Conservation (phyloP, 2,797 vertebrate genomes). For the Gymnoscopelus braueri region DNA sequence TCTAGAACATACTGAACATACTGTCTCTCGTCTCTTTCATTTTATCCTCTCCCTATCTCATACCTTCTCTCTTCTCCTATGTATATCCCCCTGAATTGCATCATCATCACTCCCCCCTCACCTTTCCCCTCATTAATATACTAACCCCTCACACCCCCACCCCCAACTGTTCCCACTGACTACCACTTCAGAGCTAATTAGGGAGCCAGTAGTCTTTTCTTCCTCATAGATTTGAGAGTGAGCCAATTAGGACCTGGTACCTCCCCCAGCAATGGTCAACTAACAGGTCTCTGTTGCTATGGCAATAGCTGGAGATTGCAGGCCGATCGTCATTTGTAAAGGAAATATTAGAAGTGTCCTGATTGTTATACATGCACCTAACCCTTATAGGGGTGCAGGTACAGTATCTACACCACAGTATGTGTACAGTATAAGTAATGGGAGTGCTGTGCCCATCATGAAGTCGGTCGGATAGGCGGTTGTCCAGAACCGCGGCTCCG, state of each 20-base stretch:
- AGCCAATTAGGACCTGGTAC: slow-evolving; percentile 76
- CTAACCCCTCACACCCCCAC: slow-evolving; percentile 2
- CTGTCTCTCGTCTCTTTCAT: neutral
- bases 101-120: neutral
- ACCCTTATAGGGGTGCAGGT: too few species aligned
- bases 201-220: slow-evolving; percentile 58
- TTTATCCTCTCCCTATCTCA: too few species aligned
- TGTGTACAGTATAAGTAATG: too few species aligned
- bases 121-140: neutral
- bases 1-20: neutral
- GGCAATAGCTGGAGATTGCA: slow-evolving; percentile 61
- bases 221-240: slow-evolving; percentile 75
- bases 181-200: slow-evolving; percentile 61
- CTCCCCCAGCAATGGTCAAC: slow-evolving; percentile 33
- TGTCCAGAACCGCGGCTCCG: too few species aligned
- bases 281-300: slow-evolving; percentile 50
- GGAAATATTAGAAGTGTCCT: too few species aligned
- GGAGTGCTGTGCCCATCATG: too few species aligned
- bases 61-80: too few species aligned
- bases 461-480: too few species aligned
- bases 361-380: too few species aligned
- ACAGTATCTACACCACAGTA: too few species aligned
- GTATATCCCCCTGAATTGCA: too few species aligned
- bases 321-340: slow-evolving; percentile 49
- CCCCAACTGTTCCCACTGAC: slow-evolving; percentile 49